A percentile compares a stretch with the other conserved stretches of the same genome.
These are phyloP conservation scores for Lytechinus pictus DNA, from an alignment of 35 echinoderm and acorn worm genomes.

Conservation along the genomic window DNA sequence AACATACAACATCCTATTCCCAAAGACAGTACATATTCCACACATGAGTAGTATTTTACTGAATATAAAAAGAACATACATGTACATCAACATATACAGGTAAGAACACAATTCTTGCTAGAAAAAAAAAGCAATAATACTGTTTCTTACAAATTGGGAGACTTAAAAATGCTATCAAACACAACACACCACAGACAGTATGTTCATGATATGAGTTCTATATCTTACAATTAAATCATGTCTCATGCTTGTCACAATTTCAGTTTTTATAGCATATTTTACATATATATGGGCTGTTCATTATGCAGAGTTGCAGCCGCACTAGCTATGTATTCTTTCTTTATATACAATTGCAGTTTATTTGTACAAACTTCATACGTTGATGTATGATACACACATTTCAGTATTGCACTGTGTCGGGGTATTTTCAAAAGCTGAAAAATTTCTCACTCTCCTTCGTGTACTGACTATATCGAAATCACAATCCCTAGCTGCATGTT, in stretches of 20 bases:
- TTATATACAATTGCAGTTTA: not conserved
- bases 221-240: not conserved
- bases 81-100: not conserved
- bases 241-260: not conserved
- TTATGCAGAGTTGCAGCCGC: not conserved
- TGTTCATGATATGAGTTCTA: not conserved
- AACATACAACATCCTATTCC: too few species aligned
- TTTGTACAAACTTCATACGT: not conserved
- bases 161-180: not conserved
- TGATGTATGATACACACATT: constrained; percentile 5
- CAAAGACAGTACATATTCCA: not conserved
- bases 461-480: not conserved
- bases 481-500: not conserved
- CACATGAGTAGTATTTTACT: not conserved
- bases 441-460: too few species aligned
- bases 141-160: not conserved
- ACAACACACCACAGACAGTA: not conserved
- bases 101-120: not conserved
- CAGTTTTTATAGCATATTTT: not conserved
- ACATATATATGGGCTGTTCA: not conserved
- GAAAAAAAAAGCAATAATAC: not conserved
- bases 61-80: not conserved
- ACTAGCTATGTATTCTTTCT: not conserved
- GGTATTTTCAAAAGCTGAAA: not conserved
- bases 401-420: not conserved